Conservation (phyloP, 2,113 vertebrate genomes). For the Centropristis striata region DNA sequence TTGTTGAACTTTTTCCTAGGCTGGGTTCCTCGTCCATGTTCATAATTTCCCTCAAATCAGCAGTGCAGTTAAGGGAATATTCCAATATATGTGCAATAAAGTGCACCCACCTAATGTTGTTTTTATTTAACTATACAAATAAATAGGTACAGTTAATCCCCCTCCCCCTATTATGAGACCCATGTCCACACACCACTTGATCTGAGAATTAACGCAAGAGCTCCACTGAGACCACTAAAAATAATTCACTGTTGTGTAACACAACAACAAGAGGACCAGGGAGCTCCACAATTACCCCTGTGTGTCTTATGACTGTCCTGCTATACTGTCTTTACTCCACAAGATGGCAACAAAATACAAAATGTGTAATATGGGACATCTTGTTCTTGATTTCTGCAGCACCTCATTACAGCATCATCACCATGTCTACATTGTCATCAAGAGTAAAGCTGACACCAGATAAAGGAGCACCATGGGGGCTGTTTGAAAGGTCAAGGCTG, state of each 20-base stretch:
- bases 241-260: slow-evolving; percentile 52
- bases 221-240: slow-evolving; percentile 31
- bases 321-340: slow-evolving; percentile 13
- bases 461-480: background rate
- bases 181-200: slow-evolving; percentile 2
- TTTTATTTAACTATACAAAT: background rate
- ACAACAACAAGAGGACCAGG: background rate
- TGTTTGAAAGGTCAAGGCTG: slow-evolving; percentile 39
- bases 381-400: slow-evolving; percentile 22
- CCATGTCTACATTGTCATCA: slow-evolving; percentile 20
- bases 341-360: slow-evolving; percentile 60
- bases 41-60: background rate
- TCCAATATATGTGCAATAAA: background rate
- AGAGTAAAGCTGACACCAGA: slow-evolving; percentile 4
- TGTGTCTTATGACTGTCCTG: background rate
- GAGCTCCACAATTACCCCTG: background rate
- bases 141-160: background rate
- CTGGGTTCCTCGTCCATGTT: background rate
- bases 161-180: background rate
- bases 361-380: slow-evolving; percentile 4
- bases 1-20: background rate
- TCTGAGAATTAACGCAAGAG: background rate
- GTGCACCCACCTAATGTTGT: background rate
- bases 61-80: background rate
- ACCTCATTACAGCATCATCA: slow-evolving; percentile 18